Conservation (phyloP, 2,888 invertebrate species). For the Cephus spinipes region DNA sequence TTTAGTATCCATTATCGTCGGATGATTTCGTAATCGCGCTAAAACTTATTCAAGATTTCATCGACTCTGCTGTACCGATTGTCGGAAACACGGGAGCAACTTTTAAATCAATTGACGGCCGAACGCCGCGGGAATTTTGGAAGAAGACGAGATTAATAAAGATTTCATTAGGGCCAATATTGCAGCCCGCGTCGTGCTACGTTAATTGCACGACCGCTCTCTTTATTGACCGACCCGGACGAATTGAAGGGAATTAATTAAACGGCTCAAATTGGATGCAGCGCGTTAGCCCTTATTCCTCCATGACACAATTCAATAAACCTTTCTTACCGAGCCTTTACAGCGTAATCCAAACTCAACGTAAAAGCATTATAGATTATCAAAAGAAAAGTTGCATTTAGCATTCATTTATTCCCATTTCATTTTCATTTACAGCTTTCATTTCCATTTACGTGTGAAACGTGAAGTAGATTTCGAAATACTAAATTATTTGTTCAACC, state of each 20-base stretch:
- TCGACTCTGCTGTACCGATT: neutral
- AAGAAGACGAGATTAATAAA: slow-evolving; percentile 52
- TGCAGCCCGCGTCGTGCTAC: slow-evolving; percentile 51
- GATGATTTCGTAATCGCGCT: neutral
- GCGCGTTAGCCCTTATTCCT: slow-evolving; percentile 61
- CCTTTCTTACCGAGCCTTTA: slow-evolving; percentile 24
- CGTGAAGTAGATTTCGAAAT: neutral
- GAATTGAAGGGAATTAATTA: slow-evolving; percentile 65
- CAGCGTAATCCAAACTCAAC: neutral
- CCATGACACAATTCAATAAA: slow-evolving; percentile 66
- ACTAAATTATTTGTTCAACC: neutral
- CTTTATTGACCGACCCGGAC: slow-evolving; percentile 43
- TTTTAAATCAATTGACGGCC: slow-evolving; percentile 38
- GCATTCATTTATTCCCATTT: neutral
- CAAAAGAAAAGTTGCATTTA: neutral
- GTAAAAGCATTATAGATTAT: neutral
- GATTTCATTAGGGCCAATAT: slow-evolving; percentile 62
- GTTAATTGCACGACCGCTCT: slow-evolving; percentile 39
- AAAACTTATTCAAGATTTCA: neutral
- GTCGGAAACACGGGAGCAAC: slow-evolving; percentile 4
- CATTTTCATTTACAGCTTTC: no score
- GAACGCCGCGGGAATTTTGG: neutral
- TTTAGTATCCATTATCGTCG: neutral
- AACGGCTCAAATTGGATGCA: slow-evolving; percentile 65
- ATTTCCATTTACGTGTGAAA: neutral